A percentile compares a stretch with the other conserved stretches of the same genome.
These are phyloP conservation scores for Ferdinandea cuprea DNA, from an alignment of 2,888 invertebrate genomes.

Conservation along the genomic window DNA sequence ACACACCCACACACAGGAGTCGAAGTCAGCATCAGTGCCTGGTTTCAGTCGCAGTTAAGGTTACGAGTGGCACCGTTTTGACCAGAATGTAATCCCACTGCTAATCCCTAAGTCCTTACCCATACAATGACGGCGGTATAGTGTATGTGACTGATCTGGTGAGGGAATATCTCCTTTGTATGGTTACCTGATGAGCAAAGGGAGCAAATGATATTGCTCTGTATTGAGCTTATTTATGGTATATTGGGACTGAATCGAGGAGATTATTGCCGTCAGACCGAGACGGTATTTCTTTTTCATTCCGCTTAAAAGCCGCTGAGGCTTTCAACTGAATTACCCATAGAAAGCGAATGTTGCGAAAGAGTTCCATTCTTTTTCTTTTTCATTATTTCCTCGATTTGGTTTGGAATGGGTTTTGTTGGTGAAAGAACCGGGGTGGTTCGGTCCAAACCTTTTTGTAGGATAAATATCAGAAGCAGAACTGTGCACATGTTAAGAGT, in stretches of 20 bases:
- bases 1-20: too few relatives aligned
- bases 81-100: conserved; percentile 65
- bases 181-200: conserved; percentile 32
- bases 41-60: conserved; percentile 31
- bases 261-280: conserved; percentile 52
- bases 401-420: too few relatives aligned
- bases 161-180: conserved; percentile 20
- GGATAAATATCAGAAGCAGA: conserved; percentile 20
- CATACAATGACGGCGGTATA: conserved; percentile 38
- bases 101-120: conserved; percentile 62
- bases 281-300: conserved; percentile 37
- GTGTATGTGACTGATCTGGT: conserved; percentile 50
- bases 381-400: conserved; percentile 11
- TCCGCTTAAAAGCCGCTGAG: conserved; percentile 63
- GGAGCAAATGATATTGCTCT: conserved; percentile 34
- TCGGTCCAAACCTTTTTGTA: not conserved
- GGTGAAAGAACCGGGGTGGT: not conserved
- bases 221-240: conserved; percentile 73
- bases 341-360: conserved; percentile 38
- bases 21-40: conserved; percentile 16
- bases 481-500: not conserved
- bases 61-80: conserved; percentile 52
- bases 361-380: conserved; percentile 34
- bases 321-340: conserved; percentile 68
- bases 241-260: conserved; percentile 46